These are phyloP conservation scores for Calypte anna DNA, from an alignment of 2,113 vertebrate genomes.

Conservation along the genomic window DNA sequence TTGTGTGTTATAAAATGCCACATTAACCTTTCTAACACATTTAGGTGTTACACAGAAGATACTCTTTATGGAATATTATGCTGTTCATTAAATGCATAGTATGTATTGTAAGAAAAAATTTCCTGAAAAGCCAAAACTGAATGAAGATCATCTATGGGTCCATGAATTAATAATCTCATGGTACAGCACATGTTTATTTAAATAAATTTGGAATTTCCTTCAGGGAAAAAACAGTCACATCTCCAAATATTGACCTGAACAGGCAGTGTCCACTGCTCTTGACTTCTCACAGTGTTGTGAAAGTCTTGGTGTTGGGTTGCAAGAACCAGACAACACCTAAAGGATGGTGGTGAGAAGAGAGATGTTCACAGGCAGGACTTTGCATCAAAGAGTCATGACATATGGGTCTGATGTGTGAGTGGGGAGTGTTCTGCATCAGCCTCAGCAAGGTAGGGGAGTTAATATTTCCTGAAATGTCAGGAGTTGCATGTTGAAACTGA, in stretches of 20 bases:
- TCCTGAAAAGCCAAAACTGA: slow-evolving; percentile 33
- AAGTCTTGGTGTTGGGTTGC: neutral
- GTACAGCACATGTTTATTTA: slow-evolving; percentile 2
- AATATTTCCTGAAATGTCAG: neutral
- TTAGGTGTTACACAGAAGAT: slow-evolving; percentile 53
- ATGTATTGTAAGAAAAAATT: slow-evolving; percentile 14
- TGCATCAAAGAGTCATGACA: neutral
- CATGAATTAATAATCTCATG: slow-evolving; percentile 22
- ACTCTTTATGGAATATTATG: slow-evolving; percentile 24
- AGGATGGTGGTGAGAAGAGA: neutral
- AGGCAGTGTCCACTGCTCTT: neutral
- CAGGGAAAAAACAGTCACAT: neutral
- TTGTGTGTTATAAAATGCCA: slow-evolving; percentile 58
- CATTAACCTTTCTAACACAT: slow-evolving; percentile 73
- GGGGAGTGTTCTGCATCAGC: neutral
- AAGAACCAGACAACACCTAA: neutral
- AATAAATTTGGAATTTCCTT: slow-evolving; percentile 17
- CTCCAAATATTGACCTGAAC: neutral
- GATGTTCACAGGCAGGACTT: neutral
- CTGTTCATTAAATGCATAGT: slow-evolving; percentile 59
- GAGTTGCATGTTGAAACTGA: neutral
- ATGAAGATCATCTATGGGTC: slow-evolving; percentile 15
- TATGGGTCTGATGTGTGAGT: neutral
- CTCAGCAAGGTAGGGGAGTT: neutral
- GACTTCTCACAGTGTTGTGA: rapidly evolving